Base-by-base conservation (phyloP, 1,140 invertebrate species). In the Drosophila sechellia region DNA sequence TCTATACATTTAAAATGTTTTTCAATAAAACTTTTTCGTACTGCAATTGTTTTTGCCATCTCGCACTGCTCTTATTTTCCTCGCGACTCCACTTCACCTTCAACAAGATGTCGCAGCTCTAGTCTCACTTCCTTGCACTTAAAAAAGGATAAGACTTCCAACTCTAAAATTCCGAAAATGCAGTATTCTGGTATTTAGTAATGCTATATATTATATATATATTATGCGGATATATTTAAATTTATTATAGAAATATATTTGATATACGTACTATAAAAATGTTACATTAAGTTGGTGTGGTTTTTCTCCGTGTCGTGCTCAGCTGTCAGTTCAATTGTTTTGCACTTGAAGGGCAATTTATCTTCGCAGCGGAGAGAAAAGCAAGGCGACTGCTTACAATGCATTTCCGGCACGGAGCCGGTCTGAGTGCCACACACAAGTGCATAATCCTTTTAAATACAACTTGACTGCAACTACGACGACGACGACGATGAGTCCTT, bases 391-490 rank as follows among this genome's bases (percentile, higher is more conserved):
- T 86, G 81, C 81, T 86, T 86, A 69, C 73, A 80, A 74, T 86
- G 81, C 83, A 87, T 85, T 86, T 85, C 61, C 73, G 69, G 79
- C 49, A 50, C 43, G 34, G 65, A 49, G 49, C 40, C 63, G 31
- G 77, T 69, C 72, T 37, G 84, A 69, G 63, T 55, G 72, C 52
- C 59, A 68, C 73, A 79, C 76, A 83, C 75, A 56, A 86, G 83
- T 79, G 84, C 75, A 76, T 89, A 87, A 87, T 87, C 84, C 84
- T 83, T 87, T 83, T 89, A 86, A 86, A 81, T 81, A 81, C 68
- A 87, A 74, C 45, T 78, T 74, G 64, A 68, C 64, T 68, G 63
- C 46, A 50, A 57, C 77, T 75, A 68, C 61, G 5, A 39, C 35
- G 75, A 27, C 25, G 5, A 27, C 31, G 31, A 71, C 58, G 80